Evolutionary conservation across 1,140 invertebrate species (phyloP), one percentile per base, ranked within the genome.

Genomic region (Papilio machaon): DNA sequence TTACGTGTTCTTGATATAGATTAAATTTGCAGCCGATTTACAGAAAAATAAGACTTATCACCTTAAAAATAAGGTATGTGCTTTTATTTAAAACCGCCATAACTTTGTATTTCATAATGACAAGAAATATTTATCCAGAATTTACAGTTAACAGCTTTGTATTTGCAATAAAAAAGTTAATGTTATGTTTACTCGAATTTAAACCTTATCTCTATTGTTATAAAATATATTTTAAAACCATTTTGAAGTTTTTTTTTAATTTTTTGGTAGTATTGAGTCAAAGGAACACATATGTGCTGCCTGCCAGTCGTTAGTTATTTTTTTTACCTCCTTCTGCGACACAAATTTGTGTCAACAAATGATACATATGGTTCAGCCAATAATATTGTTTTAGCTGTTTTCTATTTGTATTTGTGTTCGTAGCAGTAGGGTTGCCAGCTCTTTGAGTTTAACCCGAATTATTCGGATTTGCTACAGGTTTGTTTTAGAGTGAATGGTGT

Each of bases 301-400:
- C 81, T 88, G 90, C 82, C 81, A 84, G 88, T 90, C 89, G 88
- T 91, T 91, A 88, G 85, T 88, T 88, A 88, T 87, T 88, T 91
- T 90, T 90, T 86, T 83, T 83, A 54, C 17, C 84, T 88, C 80
- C 85, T 86, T 88, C 81, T 83, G 84, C 86, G 84, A 89, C 87
- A 88, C 82, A 90, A 86, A 85, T 86, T 85, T 87, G 85, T 92
- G 91, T 91, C 91, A 92, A 91, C 91, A 92, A 90, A 89, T 84
- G 84, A 83, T 84, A 89, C 90, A 91, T 87, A 91, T 91, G 90
- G 85, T 86, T 81, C 83, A 85, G 81, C 85, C 83, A 85, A 87
- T 87, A 86, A 88, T 86, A 82, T 74, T 74, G 35, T 30, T 67
- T 67, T 67, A 67, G 64, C 30, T 67, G 64, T 67, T 67, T 67